phyloP scores from a whole-genome alignment of 2,797 vertebrate genomes.

The Sebastes baramenuke region DNA sequence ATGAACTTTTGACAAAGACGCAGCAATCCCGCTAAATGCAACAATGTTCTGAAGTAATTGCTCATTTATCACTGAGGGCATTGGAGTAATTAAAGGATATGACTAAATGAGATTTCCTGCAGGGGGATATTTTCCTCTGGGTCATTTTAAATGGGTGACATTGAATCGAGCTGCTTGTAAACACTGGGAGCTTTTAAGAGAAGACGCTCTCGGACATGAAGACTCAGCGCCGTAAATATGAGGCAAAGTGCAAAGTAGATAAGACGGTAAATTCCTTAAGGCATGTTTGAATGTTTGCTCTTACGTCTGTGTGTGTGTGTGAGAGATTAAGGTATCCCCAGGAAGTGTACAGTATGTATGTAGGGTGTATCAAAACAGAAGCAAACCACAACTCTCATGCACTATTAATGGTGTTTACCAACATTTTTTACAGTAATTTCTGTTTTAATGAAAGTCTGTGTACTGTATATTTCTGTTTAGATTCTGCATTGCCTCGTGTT shows the following conservation, averaged over 20 bases:
- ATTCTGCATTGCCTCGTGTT: not conserved
- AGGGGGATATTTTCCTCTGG: conserved; percentile 49
- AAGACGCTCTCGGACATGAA: conserved; percentile 32
- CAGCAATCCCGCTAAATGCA: conserved; percentile 36
- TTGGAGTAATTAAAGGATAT: conserved; percentile 69
- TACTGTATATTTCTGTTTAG: not conserved
- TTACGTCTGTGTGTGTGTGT: not conserved
- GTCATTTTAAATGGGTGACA: conserved; percentile 56
- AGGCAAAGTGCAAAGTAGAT: conserved; percentile 34
- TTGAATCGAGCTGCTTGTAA: conserved; percentile 43
- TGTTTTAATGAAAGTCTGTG: not conserved
- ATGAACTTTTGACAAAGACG: conserved; percentile 28
- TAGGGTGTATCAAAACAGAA: not conserved
- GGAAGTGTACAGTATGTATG: not conserved
- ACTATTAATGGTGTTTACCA: conserved; percentile 32
- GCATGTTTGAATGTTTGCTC: conserved; percentile 11
- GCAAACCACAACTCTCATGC: conserved; percentile 10
- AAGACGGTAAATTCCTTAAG: conserved; percentile 30
- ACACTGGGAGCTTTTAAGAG: conserved; percentile 46
- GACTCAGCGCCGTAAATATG: conserved; percentile 23
- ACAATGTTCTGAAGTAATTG: conserved; percentile 58
- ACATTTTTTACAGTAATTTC: conserved; percentile 1
- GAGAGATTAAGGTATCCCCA: not conserved
- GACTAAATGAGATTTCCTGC: conserved; percentile 64
- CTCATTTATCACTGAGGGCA: conserved; percentile 64